Conservation (phyloP, 1,140 invertebrate species). For the Elysia chlorotica region DNA sequence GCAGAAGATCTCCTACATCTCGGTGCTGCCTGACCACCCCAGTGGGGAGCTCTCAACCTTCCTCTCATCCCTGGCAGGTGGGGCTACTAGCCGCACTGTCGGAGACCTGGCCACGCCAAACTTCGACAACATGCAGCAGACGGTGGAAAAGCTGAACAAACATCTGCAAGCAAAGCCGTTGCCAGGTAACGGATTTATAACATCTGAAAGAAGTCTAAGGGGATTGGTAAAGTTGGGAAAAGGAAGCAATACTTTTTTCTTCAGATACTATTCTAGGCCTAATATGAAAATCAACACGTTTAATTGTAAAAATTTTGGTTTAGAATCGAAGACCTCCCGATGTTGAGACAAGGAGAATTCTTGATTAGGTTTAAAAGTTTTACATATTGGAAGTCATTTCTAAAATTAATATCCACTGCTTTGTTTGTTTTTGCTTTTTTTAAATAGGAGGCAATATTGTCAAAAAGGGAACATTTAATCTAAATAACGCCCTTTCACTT, state of each 20-base stretch:
- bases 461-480: too few species aligned
- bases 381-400: not conserved
- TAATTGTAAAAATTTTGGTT: not conserved
- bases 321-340: not conserved
- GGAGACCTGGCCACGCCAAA: constrained; percentile 5
- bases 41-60: not conserved
- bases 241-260: too few species aligned
- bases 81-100: not conserved
- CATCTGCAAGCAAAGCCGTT: constrained; percentile 36
- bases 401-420: not conserved
- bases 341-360: not conserved
- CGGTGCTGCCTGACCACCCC: constrained; percentile 30
- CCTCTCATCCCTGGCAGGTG: constrained; percentile 9
- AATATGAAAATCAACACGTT: too few species aligned
- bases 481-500: too few species aligned
- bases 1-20: constrained; percentile 38
- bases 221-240: not conserved
- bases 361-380: not conserved
- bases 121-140: constrained; percentile 27
- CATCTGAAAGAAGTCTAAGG: not conserved
- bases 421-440: not conserved
- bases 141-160: constrained; percentile 32
- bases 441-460: too few species aligned
- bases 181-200: constrained; percentile 27
- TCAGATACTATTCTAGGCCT: too few species aligned